Conservation (phyloP, 2,888 invertebrate species). For the Hylaea fasciaria region DNA sequence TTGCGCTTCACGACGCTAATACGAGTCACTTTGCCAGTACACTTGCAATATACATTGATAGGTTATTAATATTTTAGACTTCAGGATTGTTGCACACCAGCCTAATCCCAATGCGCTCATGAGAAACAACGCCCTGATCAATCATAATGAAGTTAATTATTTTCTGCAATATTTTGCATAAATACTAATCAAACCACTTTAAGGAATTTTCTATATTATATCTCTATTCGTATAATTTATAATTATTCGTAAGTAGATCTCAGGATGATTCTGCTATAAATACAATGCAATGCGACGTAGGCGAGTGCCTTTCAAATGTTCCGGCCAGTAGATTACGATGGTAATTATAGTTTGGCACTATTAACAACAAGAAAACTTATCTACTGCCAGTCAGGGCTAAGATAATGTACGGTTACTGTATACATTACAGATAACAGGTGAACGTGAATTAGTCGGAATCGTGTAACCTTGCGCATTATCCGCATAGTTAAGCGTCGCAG, state of each 20-base stretch:
- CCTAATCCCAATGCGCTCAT: no score
- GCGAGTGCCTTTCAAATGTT: slow-evolving; percentile 24
- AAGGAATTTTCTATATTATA: no score
- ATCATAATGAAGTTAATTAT: no score
- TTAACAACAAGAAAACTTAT: slow-evolving; percentile 1
- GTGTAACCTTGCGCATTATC: background rate
- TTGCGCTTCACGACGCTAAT: background rate
- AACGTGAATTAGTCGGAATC: background rate
- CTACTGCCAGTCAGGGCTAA: slow-evolving; percentile 8
- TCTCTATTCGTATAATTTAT: no score
- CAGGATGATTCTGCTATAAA: slow-evolving; percentile 11
- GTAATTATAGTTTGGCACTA: slow-evolving; percentile 8
- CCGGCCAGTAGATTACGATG: background rate
- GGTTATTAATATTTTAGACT: background rate
- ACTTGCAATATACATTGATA: background rate
- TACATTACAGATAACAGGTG: background rate
- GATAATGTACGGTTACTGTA: background rate
- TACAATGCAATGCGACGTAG: slow-evolving; percentile 18
- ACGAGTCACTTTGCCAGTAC: background rate
- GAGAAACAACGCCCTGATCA: no score
- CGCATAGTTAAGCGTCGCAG: background rate
- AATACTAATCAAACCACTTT: no score
- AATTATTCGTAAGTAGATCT: no score
- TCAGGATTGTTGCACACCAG: no score
- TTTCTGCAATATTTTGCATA: no score